Percentiles rank a stretch among this genome's conserved stretches.
These are phyloP conservation scores for Scopus umbretta DNA, from an alignment of 2,113 vertebrate genomes.

Conservation along the genomic window DNA sequence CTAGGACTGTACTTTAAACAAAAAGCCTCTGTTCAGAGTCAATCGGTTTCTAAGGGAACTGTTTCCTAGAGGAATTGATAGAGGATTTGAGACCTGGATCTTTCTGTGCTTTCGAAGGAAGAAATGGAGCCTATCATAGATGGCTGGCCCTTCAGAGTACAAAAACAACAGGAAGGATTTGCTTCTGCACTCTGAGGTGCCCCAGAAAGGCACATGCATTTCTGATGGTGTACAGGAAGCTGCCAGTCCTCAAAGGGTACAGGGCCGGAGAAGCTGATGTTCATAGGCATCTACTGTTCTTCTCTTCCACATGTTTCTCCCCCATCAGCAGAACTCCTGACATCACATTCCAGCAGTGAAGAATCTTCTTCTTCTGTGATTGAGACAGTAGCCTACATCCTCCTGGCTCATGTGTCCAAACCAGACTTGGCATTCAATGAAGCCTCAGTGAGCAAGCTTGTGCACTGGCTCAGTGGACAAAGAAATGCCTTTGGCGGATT, in stretches of 20 bases:
- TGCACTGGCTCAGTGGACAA: not conserved
- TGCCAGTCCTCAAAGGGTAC: not conserved
- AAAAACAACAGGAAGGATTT: not conserved
- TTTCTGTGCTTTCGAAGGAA: not conserved
- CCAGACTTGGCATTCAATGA: not conserved
- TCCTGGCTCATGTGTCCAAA: conserved; percentile 42
- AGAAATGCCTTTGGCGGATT: conserved; percentile 38
- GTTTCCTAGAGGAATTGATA: not conserved
- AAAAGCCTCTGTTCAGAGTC: not conserved
- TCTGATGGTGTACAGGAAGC: not conserved
- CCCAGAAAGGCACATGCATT: not conserved
- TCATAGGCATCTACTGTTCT: not conserved
- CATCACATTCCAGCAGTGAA: not conserved
- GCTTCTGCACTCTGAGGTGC: not conserved
- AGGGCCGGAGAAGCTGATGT: not conserved
- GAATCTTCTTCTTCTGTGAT: not conserved
- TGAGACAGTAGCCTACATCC: conserved; percentile 43
- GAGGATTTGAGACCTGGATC: not conserved
- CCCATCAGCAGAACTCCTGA: not conserved
- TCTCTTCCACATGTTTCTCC: not conserved
- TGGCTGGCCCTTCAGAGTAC: not conserved
- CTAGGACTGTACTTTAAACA: not conserved
- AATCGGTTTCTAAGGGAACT: not conserved
- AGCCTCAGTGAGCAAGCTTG: not conserved
- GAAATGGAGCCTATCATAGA: not conserved